Evolutionary conservation across 2,113 vertebrate species (phyloP).

Genomic region (Nematolebias whitei): DNA sequence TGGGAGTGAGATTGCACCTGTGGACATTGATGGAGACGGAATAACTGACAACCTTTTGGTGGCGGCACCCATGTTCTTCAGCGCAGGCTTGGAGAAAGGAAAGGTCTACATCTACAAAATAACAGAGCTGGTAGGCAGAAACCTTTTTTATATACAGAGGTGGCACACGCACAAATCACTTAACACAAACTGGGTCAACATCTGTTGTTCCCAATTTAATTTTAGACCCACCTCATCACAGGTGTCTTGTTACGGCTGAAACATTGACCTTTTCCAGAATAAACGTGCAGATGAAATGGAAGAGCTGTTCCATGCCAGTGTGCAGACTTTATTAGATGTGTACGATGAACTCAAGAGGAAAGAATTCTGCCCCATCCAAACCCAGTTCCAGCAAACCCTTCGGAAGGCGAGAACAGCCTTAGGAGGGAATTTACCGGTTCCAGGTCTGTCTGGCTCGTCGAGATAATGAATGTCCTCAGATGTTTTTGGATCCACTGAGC

Average conservation of each 20-base stretch:
- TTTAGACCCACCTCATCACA: conserved; percentile 29
- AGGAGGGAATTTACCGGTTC: conserved; percentile 52
- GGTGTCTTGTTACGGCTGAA: conserved; percentile 44
- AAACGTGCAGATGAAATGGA: conserved; percentile 46
- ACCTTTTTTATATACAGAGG: conserved; percentile 3
- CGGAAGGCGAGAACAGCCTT: conserved; percentile 56
- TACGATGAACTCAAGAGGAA: conserved; percentile 75
- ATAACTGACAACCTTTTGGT: conserved; percentile 90
- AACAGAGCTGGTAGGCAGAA: conserved; percentile 79
- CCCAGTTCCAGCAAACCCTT: conserved; percentile 59
- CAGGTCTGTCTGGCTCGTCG: conserved; percentile 55
- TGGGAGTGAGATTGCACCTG: conserved; percentile 90
- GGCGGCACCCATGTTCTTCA: conserved; percentile 96
- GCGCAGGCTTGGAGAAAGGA: conserved; percentile 89
- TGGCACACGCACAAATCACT: not conserved
- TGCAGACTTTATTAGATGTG: conserved; percentile 51
- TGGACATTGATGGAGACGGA: conserved; percentile 86
- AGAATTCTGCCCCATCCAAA: conserved; percentile 68
- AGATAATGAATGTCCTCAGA: conserved; percentile 55
- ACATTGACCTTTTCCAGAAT: conserved; percentile 51
- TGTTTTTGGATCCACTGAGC: conserved; percentile 45
- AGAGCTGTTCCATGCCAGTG: conserved; percentile 34
- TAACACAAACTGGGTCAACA: conserved; percentile 38
- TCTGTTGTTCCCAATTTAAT: conserved; percentile 46
- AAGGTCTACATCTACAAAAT: conserved; percentile 89